Evolutionary conservation across 2,113 vertebrate genomes (phyloP), one percentile per base, ranked within the genome.

Genomic region (Actinemys pallida): DNA sequence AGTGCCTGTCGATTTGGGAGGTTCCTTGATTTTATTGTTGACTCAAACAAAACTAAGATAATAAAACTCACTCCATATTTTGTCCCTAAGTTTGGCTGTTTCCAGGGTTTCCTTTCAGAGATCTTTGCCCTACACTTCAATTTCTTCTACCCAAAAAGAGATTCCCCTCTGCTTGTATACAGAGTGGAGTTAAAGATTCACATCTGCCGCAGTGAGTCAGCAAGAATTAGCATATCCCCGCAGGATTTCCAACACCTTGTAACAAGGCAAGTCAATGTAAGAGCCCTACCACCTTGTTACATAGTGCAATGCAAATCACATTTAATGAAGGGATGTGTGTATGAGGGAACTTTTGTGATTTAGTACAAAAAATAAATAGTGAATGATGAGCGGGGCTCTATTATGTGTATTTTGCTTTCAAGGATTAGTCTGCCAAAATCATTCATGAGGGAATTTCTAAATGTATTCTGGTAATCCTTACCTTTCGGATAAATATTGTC

Each of bases 41-140:
- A n/a, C 62, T 96, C 94, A 85, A 25, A 45, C 22, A 42, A 89
- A n/a, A 69, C 81, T 62, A 79, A 86, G 95, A 94, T 14, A 47
- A 62, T 90, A 96, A 96, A 92, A n/a, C 80, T 93, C 92, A 76
- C 82, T 93, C 80, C 52, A 87, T 0, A 2, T 5, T 92, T 95
- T 50, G 17, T 90, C 88, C 78, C 54, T 29, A 84, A 83, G 8
- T 87, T 84, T 82, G 76, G 10, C 84, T 97, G 86, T 95, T 96
- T 97, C 96, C 96, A 95, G 96, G 56, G 80, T 93, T 94, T 95
- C 95, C 90, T 93, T 69, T 87, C 59, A 84, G 93, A 87, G 93
- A 89, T 90, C 80, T 96, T 97, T 95, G 90, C 94, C 83, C 16
- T 88, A 35, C 39, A 78, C 62, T 94, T 89, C 87, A 90, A 90